These are phyloP conservation scores for Nematolebias whitei DNA, from an alignment of 2,113 vertebrate genomes.

Conservation along the genomic window DNA sequence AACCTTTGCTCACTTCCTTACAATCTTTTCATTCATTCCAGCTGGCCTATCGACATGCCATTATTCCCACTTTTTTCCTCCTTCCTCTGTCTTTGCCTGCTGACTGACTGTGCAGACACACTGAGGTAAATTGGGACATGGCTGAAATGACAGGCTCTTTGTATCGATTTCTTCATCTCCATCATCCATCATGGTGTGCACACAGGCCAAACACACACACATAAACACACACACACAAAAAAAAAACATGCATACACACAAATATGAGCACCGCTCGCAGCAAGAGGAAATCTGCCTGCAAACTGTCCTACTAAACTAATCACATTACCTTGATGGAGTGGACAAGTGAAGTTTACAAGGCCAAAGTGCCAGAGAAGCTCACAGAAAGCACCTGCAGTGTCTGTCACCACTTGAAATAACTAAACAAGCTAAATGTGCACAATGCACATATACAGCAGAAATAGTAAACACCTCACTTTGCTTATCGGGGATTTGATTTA, in stretches of 20 bases:
- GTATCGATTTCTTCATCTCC: constrained; percentile 70
- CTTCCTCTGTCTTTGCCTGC: constrained; percentile 8
- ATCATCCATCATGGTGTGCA: constrained; percentile 60
- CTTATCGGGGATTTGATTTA: neutral
- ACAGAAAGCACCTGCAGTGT: constrained; percentile 12
- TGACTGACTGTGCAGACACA: constrained; percentile 58
- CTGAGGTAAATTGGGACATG: constrained; percentile 65
- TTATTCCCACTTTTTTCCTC: constrained; percentile 20
- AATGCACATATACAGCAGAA: neutral
- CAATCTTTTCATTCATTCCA: constrained; percentile 9
- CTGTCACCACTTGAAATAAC: constrained; percentile 15
- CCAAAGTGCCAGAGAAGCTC: constrained; percentile 29
- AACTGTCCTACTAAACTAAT: constrained; percentile 59
- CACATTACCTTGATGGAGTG: constrained; percentile 68
- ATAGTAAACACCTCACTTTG: neutral
- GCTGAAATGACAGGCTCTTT: constrained; percentile 57
- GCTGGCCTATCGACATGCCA: constrained; percentile 26
- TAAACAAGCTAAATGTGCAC: neutral
- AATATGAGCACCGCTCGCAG: constrained; percentile 9
- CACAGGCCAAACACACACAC: constrained; percentile 27
- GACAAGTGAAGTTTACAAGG: constrained; percentile 56
- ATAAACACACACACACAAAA: constrained; percentile 24
- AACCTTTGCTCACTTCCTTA: neutral
- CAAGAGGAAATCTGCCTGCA: constrained; percentile 37
- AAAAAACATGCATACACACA: constrained; percentile 2